These are phyloP conservation scores for Gorsachius magnificus DNA, from an alignment of 2,797 vertebrate species.

Conservation along the genomic window DNA sequence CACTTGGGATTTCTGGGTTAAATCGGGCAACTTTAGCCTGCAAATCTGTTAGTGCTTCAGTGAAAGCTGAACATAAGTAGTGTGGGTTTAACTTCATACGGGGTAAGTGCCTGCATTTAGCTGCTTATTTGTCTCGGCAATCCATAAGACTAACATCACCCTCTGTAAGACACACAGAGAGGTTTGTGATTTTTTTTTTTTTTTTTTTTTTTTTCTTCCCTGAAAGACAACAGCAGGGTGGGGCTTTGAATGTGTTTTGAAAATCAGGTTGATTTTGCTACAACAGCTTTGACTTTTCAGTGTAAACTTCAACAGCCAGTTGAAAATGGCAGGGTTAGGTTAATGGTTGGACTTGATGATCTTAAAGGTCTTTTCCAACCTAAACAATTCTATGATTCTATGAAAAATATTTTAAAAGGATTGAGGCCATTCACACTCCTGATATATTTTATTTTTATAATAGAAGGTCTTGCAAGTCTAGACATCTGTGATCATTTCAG, in stretches of 20 bases:
- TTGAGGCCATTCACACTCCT: background rate
- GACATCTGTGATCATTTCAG: constrained; percentile 44
- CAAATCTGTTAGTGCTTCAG: background rate
- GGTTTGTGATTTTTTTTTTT: background rate
- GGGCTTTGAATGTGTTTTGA: background rate
- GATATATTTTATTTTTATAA: background rate
- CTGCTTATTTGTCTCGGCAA: background rate
- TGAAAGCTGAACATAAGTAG: background rate
- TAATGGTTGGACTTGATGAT: too few relatives aligned
- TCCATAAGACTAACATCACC: background rate
- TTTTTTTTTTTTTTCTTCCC: background rate
- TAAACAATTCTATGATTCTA: too few relatives aligned
- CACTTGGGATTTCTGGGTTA: background rate
- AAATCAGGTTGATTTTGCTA: background rate
- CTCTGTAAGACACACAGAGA: background rate
- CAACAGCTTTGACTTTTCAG: background rate
- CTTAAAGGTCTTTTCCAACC: too few relatives aligned
- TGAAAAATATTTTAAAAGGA: constrained; percentile 24
- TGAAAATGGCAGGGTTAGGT: background rate
- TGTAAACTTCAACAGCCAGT: background rate
- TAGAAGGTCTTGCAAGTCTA: constrained; percentile 34
- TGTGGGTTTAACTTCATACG: background rate
- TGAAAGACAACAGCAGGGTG: background rate
- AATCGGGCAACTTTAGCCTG: background rate
- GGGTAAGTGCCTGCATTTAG: background rate